Evolutionary conservation across 2,797 vertebrate species (phyloP), one percentile per base, ranked within the genome.

Genomic region (Caiman crocodilus): DNA sequence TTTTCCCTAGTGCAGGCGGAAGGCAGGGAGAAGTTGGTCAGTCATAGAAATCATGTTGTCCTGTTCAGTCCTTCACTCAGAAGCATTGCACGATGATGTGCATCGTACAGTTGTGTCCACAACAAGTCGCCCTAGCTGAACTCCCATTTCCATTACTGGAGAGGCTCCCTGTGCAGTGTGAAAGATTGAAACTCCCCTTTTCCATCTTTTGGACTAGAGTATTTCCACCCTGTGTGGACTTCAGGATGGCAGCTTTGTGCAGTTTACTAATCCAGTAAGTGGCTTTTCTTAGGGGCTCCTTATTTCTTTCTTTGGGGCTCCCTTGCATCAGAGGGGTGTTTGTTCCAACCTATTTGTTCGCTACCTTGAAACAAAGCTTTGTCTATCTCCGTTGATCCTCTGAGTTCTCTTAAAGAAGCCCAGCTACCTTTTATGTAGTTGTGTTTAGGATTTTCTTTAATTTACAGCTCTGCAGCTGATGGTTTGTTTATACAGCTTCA

Each of bases 231-330:
- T 57, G 2, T 50, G 15, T 64, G 83, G 0, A 1, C 14, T 20
- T 73, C 84, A 28, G 60, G 2, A 0, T 6, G 65, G 67, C 75
- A 50, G 59, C 1, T 0, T 2, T 0, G 0, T 11, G 69, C n/a
- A 80, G 58, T 25, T 56, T 67, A 5, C 21, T 69, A 30, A 21
- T 23, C 21, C 32, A 35, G 20, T 11, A 14, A 32, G n/a, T 30
- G 59, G 30, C 35, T 0, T 4, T 7, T 64, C 65, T 55, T 56
- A 6, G 7, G 67, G 1, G 2, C 55, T 28, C 58, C 18, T 61
- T n/a, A 1, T 14, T 50, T 60, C 57, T 79, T 83, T 63, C 84
- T n/a, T 13, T 50, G 81, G 28, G 81, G 30, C 18, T 1, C 0
- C 4, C 23, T 28, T 5, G n/a, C 17, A 35, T 28, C 12, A 1